Base-by-base conservation (phyloP, 1,140 invertebrate genomes). In the Antheraea mylitta region DNA sequence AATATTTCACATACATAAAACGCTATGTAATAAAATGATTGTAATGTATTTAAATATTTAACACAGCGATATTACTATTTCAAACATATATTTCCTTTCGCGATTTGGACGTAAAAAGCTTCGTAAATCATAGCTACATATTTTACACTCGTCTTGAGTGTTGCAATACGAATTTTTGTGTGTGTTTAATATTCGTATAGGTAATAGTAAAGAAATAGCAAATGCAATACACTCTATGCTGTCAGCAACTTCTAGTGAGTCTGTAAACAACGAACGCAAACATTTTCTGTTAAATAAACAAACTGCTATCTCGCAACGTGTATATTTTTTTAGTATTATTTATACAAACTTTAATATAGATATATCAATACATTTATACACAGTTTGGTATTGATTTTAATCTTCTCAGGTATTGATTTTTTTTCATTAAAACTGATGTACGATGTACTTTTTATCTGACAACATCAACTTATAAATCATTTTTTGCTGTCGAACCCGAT, bases 181-280 rank as follows among this genome's bases (percentile, higher is more conserved):
- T 53, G 45, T n/a, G 45, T 53, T 53, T 16, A 13, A 53, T 53
- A 16, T 53, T n/a, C 45, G 4, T 30, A 30, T 13, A 42, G 9
- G 13, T 53, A 53, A 53, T 16, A 53, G 45, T 53, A 53, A 16
- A 53, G 45, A 6, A 42, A 42, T 9, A 9, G 38, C 7, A 42
- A 42, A 42, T 42, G 38, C 11, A 53, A 16, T n/a, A 16, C 45
- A 16, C 45, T 53, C 16, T 16, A 16, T 53, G 2, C 16, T 53
- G 45, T 42, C 45, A 53, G 45, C 38, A 42, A 11, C 38, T 53
- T 13, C 7, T 6, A 53, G 13, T 53, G 16, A 83, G 78, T 78
- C 74, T 71, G 79, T 75, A 85, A 87, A 87, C 82, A 87, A 75
- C 64, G 68, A 75, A 18, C 76, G 77, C 80, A 78, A 81, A 84